phyloP scores from a whole-genome alignment of 2,888 invertebrate genomes.

The Helleia helle region DNA sequence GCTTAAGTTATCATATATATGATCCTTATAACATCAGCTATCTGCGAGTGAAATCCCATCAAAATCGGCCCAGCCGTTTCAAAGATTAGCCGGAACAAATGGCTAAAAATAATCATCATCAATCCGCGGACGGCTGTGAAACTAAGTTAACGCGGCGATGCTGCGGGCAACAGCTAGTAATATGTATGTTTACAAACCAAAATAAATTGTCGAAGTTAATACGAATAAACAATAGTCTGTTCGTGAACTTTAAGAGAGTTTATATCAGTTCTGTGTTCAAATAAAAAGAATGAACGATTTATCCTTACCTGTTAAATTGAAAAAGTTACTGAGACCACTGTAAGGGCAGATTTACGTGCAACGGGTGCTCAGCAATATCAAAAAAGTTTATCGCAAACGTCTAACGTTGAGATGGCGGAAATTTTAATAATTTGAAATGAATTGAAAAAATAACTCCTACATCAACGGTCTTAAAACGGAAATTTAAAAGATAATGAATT shows the following conservation, averaged over 20 bases:
- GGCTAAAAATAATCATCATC: no score
- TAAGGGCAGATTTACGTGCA: conserved; percentile 68
- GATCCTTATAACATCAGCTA: no score
- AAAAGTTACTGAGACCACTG: conserved; percentile 68
- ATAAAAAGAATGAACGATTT: conserved; percentile 73
- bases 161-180: no score
- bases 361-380: conserved; percentile 66
- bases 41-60: no score
- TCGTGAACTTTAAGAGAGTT: conserved; percentile 51
- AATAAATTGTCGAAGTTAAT: background rate
- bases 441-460: conserved; percentile 33
- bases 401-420: conserved; percentile 25
- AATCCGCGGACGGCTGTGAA: no score
- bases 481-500: conserved; percentile 20
- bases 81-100: no score
- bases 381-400: conserved; percentile 64
- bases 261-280: conserved; percentile 69
- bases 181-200: background rate
- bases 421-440: conserved; percentile 56
- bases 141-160: no score
- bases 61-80: no score
- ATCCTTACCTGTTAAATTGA: conserved; percentile 74
- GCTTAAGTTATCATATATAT: no score
- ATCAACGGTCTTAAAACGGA: conserved; percentile 15
- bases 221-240: conserved; percentile 21